Evolutionary conservation across 1,140 invertebrate genomes (phyloP), one percentile per base, ranked within the genome.

Genomic region (Heliconius hewitsoni): DNA sequence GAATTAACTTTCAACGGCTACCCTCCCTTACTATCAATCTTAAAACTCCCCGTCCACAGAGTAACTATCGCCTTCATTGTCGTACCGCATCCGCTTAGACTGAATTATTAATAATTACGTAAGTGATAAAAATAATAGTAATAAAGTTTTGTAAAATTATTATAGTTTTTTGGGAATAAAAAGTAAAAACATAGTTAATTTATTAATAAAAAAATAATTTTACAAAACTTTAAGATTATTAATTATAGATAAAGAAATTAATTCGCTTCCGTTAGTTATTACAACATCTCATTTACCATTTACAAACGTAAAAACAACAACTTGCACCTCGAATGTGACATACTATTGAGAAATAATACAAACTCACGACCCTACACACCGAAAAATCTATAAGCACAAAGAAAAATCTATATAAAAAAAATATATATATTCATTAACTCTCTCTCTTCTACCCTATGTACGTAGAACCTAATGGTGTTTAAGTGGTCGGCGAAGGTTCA

Each of bases 1-100:
- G 91, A 90, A 90, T 93, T 91, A 93, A 94, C 91, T 92, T 89
- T 90, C 89, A 93, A 87, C 84, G 80, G 78, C 80, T 85, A 80
- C 90, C 88, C 88, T 85, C 89, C 85, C 82, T 80, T 74, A 77
- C 87, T 91, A 91, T 92, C 90, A 92, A 89, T 90, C 87, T 83
- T 88, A 87, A 89, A 86, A 88, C 88, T 88, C 19, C 3, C 39
- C 46, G 23, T 52, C 76, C 76, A 82, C 60, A 3, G 16, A 66
- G 27, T 66, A 66, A 27, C 27, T 66, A 66, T 66, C 60, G 60
- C 60, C 13, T 6, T 5, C 23, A 0, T 66, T 30, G 30, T 16
- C 23, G 1, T 66, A 66, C 30, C 60, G 27, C 60, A 16, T 27
- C 23, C 23, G 9, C 30, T 66, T 27, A 0, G 50, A 8, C 5